Evolutionary conservation across 1,140 invertebrate genomes (phyloP).

Genomic region (Danaus plexippus): DNA sequence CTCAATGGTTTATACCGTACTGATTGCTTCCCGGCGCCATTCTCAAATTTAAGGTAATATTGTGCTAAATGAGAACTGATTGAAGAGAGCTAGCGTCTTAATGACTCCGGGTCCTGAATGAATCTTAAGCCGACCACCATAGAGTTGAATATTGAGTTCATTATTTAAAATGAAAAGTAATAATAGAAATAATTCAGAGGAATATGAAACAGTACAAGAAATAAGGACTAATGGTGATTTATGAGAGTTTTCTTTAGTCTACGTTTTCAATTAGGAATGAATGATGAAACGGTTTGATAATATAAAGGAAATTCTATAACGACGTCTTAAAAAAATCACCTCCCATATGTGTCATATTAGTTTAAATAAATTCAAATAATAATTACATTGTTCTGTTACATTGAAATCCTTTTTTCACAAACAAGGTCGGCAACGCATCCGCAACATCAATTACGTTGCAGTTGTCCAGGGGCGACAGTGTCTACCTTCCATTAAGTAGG

Average conservation of each 20-base stretch:
- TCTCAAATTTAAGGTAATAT: slow-evolving; percentile 24
- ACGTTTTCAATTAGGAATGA: too few relatives aligned
- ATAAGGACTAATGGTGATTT: slow-evolving; percentile 35
- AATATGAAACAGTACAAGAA: slow-evolving; percentile 32
- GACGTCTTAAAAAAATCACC: too few relatives aligned
- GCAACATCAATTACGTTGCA: too few relatives aligned
- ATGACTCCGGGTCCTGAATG: not conserved
- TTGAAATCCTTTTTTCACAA: too few relatives aligned
- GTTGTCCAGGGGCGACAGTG: too few relatives aligned
- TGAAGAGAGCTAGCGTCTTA: slow-evolving; percentile 12
- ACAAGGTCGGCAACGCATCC: too few relatives aligned
- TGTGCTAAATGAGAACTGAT: slow-evolving; percentile 22
- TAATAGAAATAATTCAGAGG: slow-evolving; percentile 26
- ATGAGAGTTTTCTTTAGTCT: slow-evolving; percentile 15
- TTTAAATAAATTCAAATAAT: too few relatives aligned
- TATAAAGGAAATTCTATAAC: too few relatives aligned
- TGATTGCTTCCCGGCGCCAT: slow-evolving; percentile 20
- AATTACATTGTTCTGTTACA: too few relatives aligned
- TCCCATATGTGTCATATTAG: too few relatives aligned
- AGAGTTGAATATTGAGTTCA: slow-evolving; percentile 17
- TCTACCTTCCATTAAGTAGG: too few relatives aligned
- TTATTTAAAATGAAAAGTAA: slow-evolving; percentile 9
- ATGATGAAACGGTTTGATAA: too few relatives aligned
- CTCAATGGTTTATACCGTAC: slow-evolving; percentile 15
- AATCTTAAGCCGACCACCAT: slow-evolving; percentile 3